Percentiles rank a stretch among this genome's conserved stretches.
Conservation (phyloP, 1,140 invertebrate species). For the Frieseomelitta varia region DNA sequence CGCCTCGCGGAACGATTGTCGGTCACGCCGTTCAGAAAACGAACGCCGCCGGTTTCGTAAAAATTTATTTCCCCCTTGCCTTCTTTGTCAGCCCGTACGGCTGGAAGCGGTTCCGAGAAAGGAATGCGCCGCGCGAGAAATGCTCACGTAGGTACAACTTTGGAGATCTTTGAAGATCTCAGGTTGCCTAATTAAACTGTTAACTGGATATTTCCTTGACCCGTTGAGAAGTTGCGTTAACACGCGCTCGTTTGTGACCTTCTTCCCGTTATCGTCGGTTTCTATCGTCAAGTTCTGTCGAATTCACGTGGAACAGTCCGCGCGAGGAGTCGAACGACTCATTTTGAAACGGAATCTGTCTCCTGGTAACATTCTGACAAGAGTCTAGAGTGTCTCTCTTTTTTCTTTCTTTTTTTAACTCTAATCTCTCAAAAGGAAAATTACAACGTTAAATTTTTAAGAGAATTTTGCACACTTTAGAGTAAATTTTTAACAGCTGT, state of each 20-base stretch:
- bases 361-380: no score
- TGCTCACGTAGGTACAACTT: not conserved
- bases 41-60: conserved; percentile 30
- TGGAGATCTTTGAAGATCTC: not conserved
- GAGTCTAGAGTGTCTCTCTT: no score
- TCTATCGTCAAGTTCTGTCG: no score
- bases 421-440: no score
- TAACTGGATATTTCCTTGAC: not conserved
- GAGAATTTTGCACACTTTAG: no score
- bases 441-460: no score
- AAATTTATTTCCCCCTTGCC: conserved; percentile 19
- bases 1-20: conserved; percentile 1
- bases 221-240: not conserved
- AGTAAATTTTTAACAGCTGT: no score
- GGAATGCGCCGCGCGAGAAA: conserved; percentile 12
- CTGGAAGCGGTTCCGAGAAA: conserved; percentile 28
- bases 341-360: no score
- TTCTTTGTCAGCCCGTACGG: not conserved
- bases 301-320: no score
- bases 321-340: no score
- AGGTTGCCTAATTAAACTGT: not conserved
- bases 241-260: not conserved
- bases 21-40: conserved; percentile 33
- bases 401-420: no score
- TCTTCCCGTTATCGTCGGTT: not conserved